These are phyloP conservation scores for Orthosia incerta DNA, from an alignment of 2,888 invertebrate species.

Conservation along the genomic window DNA sequence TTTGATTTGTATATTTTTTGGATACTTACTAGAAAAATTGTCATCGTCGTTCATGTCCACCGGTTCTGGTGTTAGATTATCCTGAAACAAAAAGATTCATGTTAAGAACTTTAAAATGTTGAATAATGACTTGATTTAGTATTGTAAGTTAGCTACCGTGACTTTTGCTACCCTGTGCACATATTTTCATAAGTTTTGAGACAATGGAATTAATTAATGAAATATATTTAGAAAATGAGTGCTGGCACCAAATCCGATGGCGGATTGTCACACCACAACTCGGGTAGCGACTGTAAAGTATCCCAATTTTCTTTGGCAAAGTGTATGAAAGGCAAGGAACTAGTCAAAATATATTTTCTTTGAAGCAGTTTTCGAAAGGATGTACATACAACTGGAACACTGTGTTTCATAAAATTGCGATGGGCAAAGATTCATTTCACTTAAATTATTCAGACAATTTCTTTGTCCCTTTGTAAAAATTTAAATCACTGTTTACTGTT, in stretches of 20 bases:
- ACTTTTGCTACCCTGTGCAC: too few relatives aligned
- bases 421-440: neutral
- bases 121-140: neutral
- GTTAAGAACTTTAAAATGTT: neutral
- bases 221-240: too few relatives aligned
- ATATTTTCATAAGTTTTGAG: too few relatives aligned
- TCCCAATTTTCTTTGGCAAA: neutral
- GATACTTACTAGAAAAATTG: constrained; percentile 92
- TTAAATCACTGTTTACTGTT: constrained; percentile 34
- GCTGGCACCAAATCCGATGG: too few relatives aligned
- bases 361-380: neutral
- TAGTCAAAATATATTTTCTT: neutral
- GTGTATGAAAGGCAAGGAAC: too few relatives aligned
- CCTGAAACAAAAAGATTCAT: constrained; percentile 90
- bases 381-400: neutral
- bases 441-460: constrained; percentile 1
- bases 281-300: neutral
- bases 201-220: too few relatives aligned
- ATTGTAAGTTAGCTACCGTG: too few relatives aligned
- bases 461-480: constrained; percentile 32
- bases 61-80: constrained; percentile 93
- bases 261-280: too few relatives aligned
- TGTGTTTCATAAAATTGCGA: neutral
- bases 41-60: constrained; percentile 93
- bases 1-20: neutral